A percentile compares a stretch with the other conserved stretches of the same genome.
phyloP scores from a whole-genome alignment of 92 coral and sea anemone genomes.

The Palythoa heliodiscus region DNA sequence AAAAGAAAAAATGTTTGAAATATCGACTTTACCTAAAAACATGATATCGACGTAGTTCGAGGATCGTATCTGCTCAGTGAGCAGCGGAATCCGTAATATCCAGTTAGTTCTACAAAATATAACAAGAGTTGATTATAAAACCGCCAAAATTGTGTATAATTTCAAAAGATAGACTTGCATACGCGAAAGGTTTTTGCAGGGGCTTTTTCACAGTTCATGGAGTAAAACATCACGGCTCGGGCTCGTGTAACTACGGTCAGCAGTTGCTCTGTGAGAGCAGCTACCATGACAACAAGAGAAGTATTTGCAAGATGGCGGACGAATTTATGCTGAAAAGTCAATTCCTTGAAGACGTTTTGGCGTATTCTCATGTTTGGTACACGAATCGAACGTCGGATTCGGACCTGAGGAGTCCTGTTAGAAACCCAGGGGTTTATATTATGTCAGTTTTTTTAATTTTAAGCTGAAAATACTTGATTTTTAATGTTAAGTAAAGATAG shows the following conservation, averaged over 20 bases:
- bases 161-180: constrained; percentile 19
- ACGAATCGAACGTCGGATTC: constrained; percentile 7
- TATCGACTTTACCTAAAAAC: background rate
- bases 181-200: constrained; percentile 8
- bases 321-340: background rate
- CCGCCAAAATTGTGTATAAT: constrained; percentile 11
- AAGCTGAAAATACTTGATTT: background rate
- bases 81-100: constrained; percentile 11
- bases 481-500: background rate
- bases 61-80: constrained; percentile 13
- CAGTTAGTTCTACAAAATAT: constrained; percentile 21
- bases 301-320: constrained; percentile 21
- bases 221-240: background rate
- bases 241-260: constrained; percentile 18
- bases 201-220: background rate
- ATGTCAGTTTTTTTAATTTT: background rate
- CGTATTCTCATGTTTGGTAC: constrained; percentile 6
- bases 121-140: constrained; percentile 18
- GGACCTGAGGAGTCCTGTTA: background rate
- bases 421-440: constrained; percentile 1
- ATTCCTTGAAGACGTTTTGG: background rate
- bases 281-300: constrained; percentile 15
- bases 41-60: constrained; percentile 15
- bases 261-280: constrained; percentile 26
- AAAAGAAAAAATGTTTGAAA: constrained; percentile 14